phyloP scores from a whole-genome alignment of 2,888 invertebrate genomes.

The Leptothorax acervorum region DNA sequence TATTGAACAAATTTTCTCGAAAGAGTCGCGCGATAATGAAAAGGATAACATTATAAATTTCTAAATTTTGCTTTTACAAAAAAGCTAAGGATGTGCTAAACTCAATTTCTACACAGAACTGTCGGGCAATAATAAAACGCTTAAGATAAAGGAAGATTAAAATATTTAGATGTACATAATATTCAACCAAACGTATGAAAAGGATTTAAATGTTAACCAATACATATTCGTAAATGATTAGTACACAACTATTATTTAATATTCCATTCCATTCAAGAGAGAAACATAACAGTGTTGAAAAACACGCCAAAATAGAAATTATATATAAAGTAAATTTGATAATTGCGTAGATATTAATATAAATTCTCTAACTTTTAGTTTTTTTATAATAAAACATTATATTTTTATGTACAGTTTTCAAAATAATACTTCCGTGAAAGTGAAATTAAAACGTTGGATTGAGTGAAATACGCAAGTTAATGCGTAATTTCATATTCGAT shows the following conservation, averaged over 20 bases:
- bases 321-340: neutral
- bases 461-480: neutral
- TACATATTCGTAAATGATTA: neutral
- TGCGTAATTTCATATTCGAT: neutral
- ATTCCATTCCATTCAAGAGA: neutral
- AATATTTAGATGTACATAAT: neutral
- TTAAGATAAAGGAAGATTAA: neutral
- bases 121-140: neutral
- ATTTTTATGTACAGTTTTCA: neutral
- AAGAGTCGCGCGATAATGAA: neutral
- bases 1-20: slow-evolving; percentile 13
- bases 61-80: neutral
- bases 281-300: neutral
- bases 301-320: neutral
- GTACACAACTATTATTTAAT: neutral
- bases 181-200: neutral
- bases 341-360: neutral
- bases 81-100: neutral
- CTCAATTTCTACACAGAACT: neutral
- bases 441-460: neutral
- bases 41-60: neutral
- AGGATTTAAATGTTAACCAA: neutral
- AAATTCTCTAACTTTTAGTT: neutral
- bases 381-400: neutral
- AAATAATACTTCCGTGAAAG: neutral